These are phyloP conservation scores for Dinocampus coccinellae DNA, from an alignment of 2,888 invertebrate species.

Conservation along the genomic window DNA sequence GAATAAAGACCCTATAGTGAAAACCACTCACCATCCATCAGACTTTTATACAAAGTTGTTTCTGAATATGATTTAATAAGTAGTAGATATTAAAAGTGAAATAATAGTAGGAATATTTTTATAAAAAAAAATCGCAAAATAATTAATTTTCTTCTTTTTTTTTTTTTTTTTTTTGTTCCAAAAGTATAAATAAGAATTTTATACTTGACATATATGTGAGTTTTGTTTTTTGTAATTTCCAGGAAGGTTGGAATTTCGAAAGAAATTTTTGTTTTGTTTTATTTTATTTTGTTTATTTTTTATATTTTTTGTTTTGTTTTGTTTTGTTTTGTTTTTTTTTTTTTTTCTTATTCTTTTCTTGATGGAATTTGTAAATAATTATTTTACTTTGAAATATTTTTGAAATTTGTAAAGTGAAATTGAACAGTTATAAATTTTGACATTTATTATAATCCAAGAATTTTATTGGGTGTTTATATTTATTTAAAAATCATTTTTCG, in stretches of 20 bases:
- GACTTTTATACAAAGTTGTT: neutral
- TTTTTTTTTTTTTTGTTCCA: no score
- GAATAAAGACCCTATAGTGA: neutral
- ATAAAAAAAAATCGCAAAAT: neutral
- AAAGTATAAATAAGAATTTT: no score
- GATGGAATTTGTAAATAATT: no score
- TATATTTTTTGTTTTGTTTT: no score
- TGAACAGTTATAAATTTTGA: neutral
- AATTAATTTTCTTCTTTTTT: no score
- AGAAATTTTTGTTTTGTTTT: neutral
- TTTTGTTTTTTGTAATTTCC: no score
- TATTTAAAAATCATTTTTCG: neutral
- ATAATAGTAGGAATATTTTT: neutral
- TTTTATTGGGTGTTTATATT: neutral
- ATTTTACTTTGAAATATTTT: no score
- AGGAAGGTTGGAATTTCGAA: neutral
- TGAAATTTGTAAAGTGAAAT: neutral
- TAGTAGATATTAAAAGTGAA: neutral
- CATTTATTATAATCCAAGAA: neutral
- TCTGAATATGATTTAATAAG: neutral
- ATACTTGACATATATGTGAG: no score
- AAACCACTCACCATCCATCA: neutral
- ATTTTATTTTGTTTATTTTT: no score
- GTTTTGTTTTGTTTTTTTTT: no score
- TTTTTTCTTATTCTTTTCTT: no score